A percentile compares a stretch with the other conserved stretches of the same genome.
Conservation (phyloP, 1,140 invertebrate species). For the Hestina assimilis region DNA sequence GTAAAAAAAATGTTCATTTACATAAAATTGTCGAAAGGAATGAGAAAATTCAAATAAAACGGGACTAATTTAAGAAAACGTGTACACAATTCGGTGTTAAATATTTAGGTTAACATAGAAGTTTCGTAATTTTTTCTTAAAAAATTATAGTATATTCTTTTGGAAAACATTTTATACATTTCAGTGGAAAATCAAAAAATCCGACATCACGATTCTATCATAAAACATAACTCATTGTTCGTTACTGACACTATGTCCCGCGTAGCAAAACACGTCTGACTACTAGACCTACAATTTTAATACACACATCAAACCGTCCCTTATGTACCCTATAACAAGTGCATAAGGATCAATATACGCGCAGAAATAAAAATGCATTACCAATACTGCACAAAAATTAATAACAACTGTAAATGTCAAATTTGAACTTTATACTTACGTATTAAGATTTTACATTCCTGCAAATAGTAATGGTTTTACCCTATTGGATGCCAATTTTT, state of each 20-base stretch:
- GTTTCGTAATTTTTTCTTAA: no score
- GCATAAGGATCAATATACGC: constrained; percentile 6
- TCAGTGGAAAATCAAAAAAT: constrained; percentile 24
- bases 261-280: constrained; percentile 36
- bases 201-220: constrained; percentile 34
- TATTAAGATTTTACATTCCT: constrained; percentile 11
- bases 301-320: neutral
- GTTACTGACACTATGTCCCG: constrained; percentile 33
- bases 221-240: constrained; percentile 37
- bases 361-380: constrained; percentile 26
- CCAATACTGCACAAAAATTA: constrained; percentile 21
- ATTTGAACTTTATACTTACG: constrained; percentile 6
- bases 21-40: no score
- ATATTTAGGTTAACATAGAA: no score
- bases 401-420: neutral
- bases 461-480: constrained; percentile 21
- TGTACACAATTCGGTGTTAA: no score
- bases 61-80: no score
- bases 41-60: no score
- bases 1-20: no score
- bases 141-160: neutral
- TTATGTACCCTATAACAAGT: constrained; percentile 13
- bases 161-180: neutral
- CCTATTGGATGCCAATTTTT: constrained; percentile 14
- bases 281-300: constrained; percentile 18